Evolutionary conservation across 2,113 vertebrate species (phyloP).

Genomic region (Tor tambroides): DNA sequence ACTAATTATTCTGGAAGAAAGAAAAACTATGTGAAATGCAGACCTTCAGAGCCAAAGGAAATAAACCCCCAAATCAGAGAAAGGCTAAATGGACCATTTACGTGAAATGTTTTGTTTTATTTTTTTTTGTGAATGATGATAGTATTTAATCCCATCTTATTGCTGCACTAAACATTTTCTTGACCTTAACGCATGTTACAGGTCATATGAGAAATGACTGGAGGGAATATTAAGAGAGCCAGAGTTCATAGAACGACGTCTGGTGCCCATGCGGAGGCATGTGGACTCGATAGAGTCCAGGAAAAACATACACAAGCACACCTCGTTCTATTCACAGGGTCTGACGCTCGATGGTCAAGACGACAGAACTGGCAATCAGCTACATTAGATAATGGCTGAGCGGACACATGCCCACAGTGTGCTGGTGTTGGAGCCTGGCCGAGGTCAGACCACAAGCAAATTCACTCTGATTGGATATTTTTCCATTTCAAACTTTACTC

Average conservation of each 20-base stretch:
- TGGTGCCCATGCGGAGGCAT: conserved; percentile 2
- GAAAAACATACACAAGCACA: conserved; percentile 48
- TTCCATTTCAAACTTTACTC: conserved; percentile 71
- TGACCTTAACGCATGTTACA: conserved; percentile 60
- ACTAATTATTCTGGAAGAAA: conserved; percentile 59
- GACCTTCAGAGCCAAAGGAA: conserved; percentile 68
- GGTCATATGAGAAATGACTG: neutral
- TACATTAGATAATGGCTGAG: conserved; percentile 64
- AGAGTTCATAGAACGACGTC: conserved; percentile 4
- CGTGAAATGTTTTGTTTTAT: conserved; percentile 59
- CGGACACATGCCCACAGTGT: conserved; percentile 71
- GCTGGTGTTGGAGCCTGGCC: conserved; percentile 71
- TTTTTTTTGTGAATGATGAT: conserved; percentile 48
- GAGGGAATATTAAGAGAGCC: neutral
- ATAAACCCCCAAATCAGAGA: conserved; percentile 63
- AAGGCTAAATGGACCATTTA: conserved; percentile 56
- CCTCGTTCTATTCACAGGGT: conserved; percentile 25
- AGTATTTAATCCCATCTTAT: conserved; percentile 69
- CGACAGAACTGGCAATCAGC: conserved; percentile 64
- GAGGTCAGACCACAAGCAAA: conserved; percentile 52
- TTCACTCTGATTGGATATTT: conserved; percentile 75
- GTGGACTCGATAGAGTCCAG: conserved; percentile 15
- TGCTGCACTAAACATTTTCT: conserved; percentile 65
- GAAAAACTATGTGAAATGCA: conserved; percentile 60
- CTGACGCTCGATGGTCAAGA: conserved; percentile 41